A percentile compares a stretch with the other conserved stretches of the same genome.
phyloP scores from a whole-genome alignment of 30 jellyfish, hydroid and myxozoan genomes.

The Catostylus mosaicus region DNA sequence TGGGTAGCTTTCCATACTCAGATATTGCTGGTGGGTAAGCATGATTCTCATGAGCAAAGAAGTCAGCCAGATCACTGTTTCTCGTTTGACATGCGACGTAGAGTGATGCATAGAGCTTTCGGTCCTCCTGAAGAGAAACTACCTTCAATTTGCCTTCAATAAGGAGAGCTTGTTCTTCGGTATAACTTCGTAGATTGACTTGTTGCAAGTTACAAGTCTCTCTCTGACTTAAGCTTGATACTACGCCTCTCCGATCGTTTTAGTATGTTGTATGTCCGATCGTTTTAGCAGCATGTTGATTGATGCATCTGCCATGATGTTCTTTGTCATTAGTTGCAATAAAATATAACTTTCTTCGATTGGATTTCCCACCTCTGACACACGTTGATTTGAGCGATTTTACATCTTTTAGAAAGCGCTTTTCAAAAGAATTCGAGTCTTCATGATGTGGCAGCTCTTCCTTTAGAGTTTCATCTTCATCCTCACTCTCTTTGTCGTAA shows the following conservation, averaged over 20 bases:
- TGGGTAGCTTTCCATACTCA: constrained; percentile 43
- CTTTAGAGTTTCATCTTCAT: not conserved
- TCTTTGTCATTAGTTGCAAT: not conserved
- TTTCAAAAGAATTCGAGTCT: constrained; percentile 14
- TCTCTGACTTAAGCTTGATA: constrained; percentile 8
- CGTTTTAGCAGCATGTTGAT: not conserved
- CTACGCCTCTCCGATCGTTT: constrained; percentile 22
- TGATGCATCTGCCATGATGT: constrained; percentile 6
- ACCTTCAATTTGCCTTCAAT: not conserved
- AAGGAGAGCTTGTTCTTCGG: constrained; percentile 6
- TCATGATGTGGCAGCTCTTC: constrained; percentile 49
- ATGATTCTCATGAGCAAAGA: constrained; percentile 65
- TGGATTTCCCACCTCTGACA: constrained; percentile 59
- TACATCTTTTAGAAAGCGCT: constrained; percentile 20
- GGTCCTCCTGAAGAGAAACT: constrained; percentile 34
- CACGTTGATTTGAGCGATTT: not conserved
- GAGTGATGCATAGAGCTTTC: constrained; percentile 45
- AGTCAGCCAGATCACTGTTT: constrained; percentile 53
- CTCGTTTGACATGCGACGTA: constrained; percentile 60
- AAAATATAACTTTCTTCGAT: constrained; percentile 44
- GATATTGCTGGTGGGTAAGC: constrained; percentile 68
- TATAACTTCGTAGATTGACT: not conserved
- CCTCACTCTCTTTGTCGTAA: not conserved
- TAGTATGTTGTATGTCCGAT: constrained; percentile 13
- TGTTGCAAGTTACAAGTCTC: constrained; percentile 7